Conservation (phyloP, 2,797 vertebrate genomes). For the Phalloptychus januarius region DNA sequence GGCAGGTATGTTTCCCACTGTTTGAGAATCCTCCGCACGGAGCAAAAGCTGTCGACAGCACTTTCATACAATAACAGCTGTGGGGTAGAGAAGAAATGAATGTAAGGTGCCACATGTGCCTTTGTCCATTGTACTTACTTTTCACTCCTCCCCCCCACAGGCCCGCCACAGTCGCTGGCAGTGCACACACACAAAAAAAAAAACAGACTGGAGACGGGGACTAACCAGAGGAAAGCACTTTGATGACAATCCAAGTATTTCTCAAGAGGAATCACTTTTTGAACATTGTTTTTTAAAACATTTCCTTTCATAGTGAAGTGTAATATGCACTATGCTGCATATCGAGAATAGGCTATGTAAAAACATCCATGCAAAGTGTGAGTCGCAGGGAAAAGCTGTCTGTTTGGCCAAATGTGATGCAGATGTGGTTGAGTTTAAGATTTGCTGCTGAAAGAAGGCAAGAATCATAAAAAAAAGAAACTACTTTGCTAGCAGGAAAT, state of each 20-base stretch:
- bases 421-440: constrained; percentile 11
- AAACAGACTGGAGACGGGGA: constrained; percentile 51
- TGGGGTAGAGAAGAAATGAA: constrained; percentile 71
- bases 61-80: constrained; percentile 81
- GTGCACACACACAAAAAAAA: constrained; percentile 53
- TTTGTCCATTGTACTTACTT: constrained; percentile 77
- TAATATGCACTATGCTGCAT: constrained; percentile 18
- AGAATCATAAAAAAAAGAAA: constrained; percentile 23
- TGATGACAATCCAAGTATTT: constrained; percentile 67
- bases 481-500: constrained; percentile 30
- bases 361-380: constrained; percentile 9
- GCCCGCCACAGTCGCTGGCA: constrained; percentile 59
- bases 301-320: constrained; percentile 23
- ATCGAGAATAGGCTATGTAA: constrained; percentile 19
- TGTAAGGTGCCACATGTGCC: constrained; percentile 73
- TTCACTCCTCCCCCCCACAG: constrained; percentile 61
- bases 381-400: constrained; percentile 12
- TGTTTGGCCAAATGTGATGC: constrained; percentile 1
- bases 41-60: constrained; percentile 80
- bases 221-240: constrained; percentile 54
- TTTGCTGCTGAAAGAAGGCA: neutral
- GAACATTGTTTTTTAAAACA: constrained; percentile 50
- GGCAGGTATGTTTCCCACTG: constrained; percentile 67
- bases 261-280: constrained; percentile 55
- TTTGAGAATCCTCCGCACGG: constrained; percentile 61